Evolutionary conservation across 2,113 vertebrate species (phyloP).

Genomic region (Mustela lutreola): DNA sequence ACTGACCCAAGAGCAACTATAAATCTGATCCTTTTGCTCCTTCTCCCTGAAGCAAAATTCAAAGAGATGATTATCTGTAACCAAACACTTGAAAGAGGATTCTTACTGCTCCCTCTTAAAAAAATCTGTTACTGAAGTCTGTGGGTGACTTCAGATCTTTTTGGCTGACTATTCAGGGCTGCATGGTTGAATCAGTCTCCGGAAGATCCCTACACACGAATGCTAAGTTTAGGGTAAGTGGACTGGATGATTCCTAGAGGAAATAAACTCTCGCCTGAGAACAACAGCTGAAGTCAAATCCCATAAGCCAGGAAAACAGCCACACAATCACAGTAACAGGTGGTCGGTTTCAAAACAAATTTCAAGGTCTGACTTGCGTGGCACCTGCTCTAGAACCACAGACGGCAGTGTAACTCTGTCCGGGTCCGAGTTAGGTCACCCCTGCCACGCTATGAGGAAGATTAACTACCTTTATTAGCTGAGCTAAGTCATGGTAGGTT

Average conservation of each 20-base stretch:
- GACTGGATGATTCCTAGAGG: slow-evolving; percentile 87
- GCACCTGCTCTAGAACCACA: slow-evolving; percentile 89
- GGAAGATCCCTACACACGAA: slow-evolving; percentile 75
- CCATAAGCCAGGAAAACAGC: slow-evolving; percentile 91
- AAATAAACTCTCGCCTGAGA: slow-evolving; percentile 90
- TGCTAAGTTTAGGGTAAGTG: slow-evolving; percentile 79
- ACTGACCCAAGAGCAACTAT: slow-evolving; percentile 74
- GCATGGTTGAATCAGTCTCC: slow-evolving; percentile 72
- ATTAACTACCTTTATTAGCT: slow-evolving; percentile 75
- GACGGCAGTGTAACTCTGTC: slow-evolving; percentile 77
- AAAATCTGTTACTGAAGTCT: slow-evolving; percentile 74
- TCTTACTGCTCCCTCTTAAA: slow-evolving; percentile 60
- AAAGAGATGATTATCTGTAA: slow-evolving; percentile 75
- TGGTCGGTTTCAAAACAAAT: slow-evolving; percentile 90
- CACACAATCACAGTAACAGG: slow-evolving; percentile 91
- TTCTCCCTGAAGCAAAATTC: slow-evolving; percentile 75
- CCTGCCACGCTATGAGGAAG: slow-evolving; percentile 72
- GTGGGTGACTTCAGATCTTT: slow-evolving; percentile 58
- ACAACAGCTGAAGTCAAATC: slow-evolving; percentile 90
- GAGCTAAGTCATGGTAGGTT: slow-evolving; percentile 47
- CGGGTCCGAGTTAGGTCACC: slow-evolving; percentile 81
- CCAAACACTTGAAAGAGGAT: slow-evolving; percentile 76
- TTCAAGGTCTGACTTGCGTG: slow-evolving; percentile 88
- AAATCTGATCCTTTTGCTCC: slow-evolving; percentile 73
- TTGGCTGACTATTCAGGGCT: slow-evolving; percentile 30